Base-by-base conservation (phyloP, 2,113 vertebrate species). In the Mungos mungo region DNA sequence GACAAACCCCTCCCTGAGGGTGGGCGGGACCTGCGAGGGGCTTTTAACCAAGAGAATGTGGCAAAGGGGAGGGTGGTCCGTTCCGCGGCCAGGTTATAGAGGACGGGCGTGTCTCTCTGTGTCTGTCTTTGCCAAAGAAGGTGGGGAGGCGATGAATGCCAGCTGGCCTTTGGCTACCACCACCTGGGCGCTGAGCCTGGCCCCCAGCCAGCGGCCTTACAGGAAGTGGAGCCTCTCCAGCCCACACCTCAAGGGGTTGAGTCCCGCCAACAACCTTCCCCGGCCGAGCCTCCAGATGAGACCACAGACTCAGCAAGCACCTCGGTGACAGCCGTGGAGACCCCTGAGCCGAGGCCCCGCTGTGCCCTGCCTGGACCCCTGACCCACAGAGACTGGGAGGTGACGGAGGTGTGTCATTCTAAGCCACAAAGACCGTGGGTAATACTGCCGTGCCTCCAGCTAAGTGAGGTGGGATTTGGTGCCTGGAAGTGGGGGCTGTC, bases 351-450 rank as follows among this genome's bases (percentile, higher is more conserved):
- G 12, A 45, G 29, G 27, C 33, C 38, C 29, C 1, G 35, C 54
- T 13, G 10, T 18, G 50, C 68, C 13, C 2, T n/a, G 69, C 31
- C 74, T 31, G 16, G 57, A 50, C 41, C 5, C 74, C 76, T 0
- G n/a, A 23, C 27, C 23, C 47, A 9, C 27, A 14, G n/a, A 41
- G 7, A 11, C 92, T 16, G n/a, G 0, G 5, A 13, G 2, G 4
- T 18, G 16, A 29, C 23, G 29, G 8, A 11, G 0, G 4, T 3
- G 15, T 33, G 12, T 13, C 1, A 0, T 10, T 23, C 27, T 23
- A 23, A 33, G 69, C 38, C 19, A 16, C 89, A 1, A 1, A 16
- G n/a, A 4, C 1, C 0, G 21, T 2, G 12, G 12, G 29, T 33
- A 5, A 0, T 13, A 6, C 16, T 27, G 33, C 14, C 1, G 2